These are phyloP conservation scores for Iselma pallidipennis DNA, from an alignment of 2,888 invertebrate species.

Conservation along the genomic window DNA sequence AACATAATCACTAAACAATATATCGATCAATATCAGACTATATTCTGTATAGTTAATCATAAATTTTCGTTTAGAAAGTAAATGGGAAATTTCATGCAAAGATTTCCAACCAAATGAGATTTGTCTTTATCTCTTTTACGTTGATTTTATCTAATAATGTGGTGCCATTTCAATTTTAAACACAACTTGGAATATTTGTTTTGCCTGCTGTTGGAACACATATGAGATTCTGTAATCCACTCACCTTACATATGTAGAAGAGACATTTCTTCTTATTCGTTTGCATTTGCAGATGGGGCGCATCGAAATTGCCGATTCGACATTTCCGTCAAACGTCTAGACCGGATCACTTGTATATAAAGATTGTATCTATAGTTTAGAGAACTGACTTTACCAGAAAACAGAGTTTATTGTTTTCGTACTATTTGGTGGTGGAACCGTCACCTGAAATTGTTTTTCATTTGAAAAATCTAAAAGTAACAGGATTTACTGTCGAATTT, in stretches of 20 bases:
- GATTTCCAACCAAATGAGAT: background rate
- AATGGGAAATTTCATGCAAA: background rate
- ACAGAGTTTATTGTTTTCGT: background rate
- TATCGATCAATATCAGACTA: background rate
- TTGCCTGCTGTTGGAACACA: background rate
- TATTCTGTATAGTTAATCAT: background rate
- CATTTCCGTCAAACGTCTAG: constrained; percentile 4
- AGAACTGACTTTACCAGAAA: background rate
- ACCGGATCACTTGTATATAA: background rate
- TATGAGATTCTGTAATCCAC: background rate
- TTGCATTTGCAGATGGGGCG: background rate
- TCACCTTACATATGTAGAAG: constrained; percentile 1
- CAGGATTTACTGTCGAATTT: too few relatives aligned
- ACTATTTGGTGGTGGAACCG: background rate
- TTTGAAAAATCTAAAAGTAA: too few relatives aligned
- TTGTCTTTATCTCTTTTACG: background rate
- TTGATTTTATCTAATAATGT: background rate
- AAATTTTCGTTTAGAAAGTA: background rate
- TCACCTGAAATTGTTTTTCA: background rate
- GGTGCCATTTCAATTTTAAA: too few relatives aligned
- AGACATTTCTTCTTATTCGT: background rate
- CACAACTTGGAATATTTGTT: background rate
- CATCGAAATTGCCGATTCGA: background rate
- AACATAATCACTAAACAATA: constrained; percentile 6
- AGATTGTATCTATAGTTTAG: background rate